phyloP scores from a whole-genome alignment of 2,113 vertebrate genomes.

The Empidonax traillii region DNA sequence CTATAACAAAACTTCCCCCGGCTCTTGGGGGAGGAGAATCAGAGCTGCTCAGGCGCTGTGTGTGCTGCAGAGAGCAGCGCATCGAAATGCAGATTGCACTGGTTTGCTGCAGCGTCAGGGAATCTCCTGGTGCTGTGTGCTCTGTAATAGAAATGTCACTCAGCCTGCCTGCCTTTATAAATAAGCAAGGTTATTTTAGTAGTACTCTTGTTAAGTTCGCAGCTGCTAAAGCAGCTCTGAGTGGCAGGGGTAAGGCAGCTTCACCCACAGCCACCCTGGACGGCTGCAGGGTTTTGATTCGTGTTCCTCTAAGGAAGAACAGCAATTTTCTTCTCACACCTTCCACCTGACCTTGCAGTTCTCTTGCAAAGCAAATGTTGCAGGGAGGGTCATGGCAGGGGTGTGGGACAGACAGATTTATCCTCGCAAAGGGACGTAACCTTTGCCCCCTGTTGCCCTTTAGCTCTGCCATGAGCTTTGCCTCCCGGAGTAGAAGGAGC shows the following conservation, averaged over 20 bases:
- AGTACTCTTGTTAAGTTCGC: background rate
- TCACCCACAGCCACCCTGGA: background rate
- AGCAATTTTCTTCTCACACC: slow-evolving; percentile 27
- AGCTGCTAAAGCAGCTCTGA: background rate
- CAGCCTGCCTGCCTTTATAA: background rate
- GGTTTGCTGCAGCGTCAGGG: background rate
- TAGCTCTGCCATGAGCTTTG: background rate
- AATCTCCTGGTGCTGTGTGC: background rate
- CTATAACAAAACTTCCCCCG: background rate
- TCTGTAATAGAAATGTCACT: background rate
- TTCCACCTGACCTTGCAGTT: slow-evolving; percentile 55
- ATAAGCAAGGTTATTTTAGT: background rate
- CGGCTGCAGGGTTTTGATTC: background rate
- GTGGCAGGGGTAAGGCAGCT: background rate
- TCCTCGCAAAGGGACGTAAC: background rate
- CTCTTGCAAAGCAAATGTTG: background rate
- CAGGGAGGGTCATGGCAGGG: background rate
- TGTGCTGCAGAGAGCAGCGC: background rate
- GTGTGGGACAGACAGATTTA: background rate
- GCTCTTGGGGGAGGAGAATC: background rate
- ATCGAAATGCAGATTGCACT: background rate
- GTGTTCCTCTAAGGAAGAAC: background rate
- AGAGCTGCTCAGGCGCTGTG: background rate
- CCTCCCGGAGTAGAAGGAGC: background rate
- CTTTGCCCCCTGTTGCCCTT: background rate